A percentile compares a stretch with the other conserved stretches of the same genome.
These are phyloP conservation scores for Amia ocellicauda DNA, from an alignment of 2,113 vertebrate species.

Conservation along the genomic window DNA sequence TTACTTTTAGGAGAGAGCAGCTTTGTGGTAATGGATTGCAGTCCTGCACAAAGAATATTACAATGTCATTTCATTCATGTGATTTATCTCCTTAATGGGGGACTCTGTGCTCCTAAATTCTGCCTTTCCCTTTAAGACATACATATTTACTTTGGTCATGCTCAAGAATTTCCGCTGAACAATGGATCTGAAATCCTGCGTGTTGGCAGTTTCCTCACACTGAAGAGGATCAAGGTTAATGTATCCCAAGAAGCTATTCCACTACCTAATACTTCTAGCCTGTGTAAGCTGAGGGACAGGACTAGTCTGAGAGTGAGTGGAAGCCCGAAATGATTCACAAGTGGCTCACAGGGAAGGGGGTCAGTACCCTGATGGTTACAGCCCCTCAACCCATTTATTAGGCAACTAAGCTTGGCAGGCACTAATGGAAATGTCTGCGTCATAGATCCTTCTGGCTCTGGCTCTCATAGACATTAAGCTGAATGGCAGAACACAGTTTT, in stretches of 20 bases:
- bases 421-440: constrained; percentile 61
- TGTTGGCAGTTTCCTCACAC: constrained; percentile 27
- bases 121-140: constrained; percentile 20
- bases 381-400: constrained; percentile 17
- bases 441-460: constrained; percentile 45
- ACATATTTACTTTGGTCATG: constrained; percentile 34
- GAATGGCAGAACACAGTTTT: too few relatives aligned
- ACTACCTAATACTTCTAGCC: constrained; percentile 18
- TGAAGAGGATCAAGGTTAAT: constrained; percentile 30
- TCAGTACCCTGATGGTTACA: constrained; percentile 1
- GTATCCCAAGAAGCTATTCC: constrained; percentile 7
- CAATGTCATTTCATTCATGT: too few relatives aligned
- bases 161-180: constrained; percentile 33
- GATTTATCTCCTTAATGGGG: too few relatives aligned
- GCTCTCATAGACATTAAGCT: neutral
- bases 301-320: neutral
- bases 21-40: too few relatives aligned
- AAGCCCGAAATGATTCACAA: constrained; percentile 24
- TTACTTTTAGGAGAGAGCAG: too few relatives aligned
- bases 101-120: too few relatives aligned
- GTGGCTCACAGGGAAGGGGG: constrained; percentile 27
- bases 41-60: too few relatives aligned
- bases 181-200: constrained; percentile 25
- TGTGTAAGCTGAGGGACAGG: neutral
- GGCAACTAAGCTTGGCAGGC: constrained; percentile 46